phyloP scores from a whole-genome alignment of 2,888 invertebrate genomes.

The Imbricaverruca yamaguchii region DNA sequence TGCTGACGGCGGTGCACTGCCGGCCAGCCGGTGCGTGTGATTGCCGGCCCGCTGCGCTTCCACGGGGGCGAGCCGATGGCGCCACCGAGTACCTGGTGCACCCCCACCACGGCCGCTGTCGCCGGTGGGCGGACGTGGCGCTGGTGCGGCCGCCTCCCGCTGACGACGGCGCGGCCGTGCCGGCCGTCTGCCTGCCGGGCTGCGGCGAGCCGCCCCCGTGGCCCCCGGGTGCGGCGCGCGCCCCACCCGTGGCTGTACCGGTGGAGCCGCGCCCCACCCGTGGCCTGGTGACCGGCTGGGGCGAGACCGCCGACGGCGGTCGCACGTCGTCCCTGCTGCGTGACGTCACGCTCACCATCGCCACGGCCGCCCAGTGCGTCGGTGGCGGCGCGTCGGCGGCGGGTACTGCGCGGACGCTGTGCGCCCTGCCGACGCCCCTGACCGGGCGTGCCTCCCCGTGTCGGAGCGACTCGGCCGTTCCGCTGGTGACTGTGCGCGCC shows the following conservation, averaged over 20 bases:
- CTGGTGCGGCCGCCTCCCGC: neutral
- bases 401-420: neutral
- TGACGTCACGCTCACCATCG: neutral
- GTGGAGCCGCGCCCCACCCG: neutral
- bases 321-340: neutral
- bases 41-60: neutral
- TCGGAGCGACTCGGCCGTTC: neutral
- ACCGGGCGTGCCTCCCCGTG: neutral
- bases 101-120: neutral
- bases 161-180: neutral
- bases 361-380: neutral
- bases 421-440: neutral
- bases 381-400: neutral
- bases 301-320: neutral
- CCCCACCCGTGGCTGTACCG: no score
- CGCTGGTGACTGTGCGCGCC: neutral
- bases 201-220: neutral
- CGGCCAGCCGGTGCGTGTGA: neutral
- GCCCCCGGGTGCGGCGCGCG: no score
- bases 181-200: neutral
- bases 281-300: neutral
- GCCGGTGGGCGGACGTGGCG: neutral
- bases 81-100: neutral
- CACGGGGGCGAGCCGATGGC: neutral
- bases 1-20: conserved; percentile 5